These are phyloP conservation scores for Drosophila lutescens DNA, from an alignment of 2,888 invertebrate genomes.

Conservation along the genomic window DNA sequence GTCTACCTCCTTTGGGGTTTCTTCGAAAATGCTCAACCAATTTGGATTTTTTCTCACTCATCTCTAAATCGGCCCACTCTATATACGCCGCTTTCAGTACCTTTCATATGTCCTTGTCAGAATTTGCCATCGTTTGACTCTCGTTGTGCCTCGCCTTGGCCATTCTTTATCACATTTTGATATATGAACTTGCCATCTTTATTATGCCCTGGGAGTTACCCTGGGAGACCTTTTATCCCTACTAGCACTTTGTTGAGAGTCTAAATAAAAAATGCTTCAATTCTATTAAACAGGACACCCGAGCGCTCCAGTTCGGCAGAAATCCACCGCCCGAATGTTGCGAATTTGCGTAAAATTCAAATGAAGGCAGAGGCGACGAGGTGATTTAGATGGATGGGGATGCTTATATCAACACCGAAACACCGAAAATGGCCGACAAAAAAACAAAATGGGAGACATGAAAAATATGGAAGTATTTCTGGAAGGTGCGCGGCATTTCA, in stretches of 20 bases:
- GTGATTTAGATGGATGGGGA: constrained; percentile 48
- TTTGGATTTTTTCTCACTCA: constrained; percentile 2
- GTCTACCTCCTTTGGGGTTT: constrained; percentile 16
- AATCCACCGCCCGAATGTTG: constrained; percentile 20
- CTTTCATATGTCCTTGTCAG: constrained; percentile 2
- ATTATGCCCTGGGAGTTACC: constrained; percentile 45
- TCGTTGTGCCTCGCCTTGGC: not conserved
- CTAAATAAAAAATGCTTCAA: constrained; percentile 58
- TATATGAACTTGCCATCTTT: constrained; percentile 46
- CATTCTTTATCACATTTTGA: constrained; percentile 29
- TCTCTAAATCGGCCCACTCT: not conserved
- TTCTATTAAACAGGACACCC: constrained; percentile 54
- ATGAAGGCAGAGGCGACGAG: constrained; percentile 46
- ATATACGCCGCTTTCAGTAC: not conserved
- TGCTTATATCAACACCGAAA: constrained; percentile 41
- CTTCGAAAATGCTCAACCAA: constrained; percentile 30
- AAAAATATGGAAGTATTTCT: constrained; percentile 20
- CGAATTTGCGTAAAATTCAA: constrained; percentile 65
- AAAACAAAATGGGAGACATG: constrained; percentile 2
- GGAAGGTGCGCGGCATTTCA: constrained; percentile 28
- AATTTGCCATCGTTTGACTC: constrained; percentile 14
- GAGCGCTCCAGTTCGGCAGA: not conserved
- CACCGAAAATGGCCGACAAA: constrained; percentile 17
- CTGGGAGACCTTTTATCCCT: constrained; percentile 63
- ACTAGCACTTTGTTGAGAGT: constrained; percentile 15